Evolutionary conservation across 2,797 vertebrate species (phyloP), one percentile per base, ranked within the genome.

Genomic region (Nannoperca australis): DNA sequence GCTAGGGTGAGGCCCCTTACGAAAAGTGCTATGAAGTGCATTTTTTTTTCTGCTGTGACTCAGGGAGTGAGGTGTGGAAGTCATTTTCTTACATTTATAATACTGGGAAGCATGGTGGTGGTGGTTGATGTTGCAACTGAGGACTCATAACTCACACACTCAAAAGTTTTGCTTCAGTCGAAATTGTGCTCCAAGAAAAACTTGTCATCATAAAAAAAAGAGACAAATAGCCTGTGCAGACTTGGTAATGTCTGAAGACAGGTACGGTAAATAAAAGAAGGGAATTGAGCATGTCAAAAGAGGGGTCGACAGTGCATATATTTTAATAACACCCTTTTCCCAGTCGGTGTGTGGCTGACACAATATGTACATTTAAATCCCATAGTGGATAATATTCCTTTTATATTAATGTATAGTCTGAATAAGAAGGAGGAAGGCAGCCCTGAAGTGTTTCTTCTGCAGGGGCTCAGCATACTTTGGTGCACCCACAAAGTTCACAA

Each of bases 11-110:
- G 73, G 77, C 10, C 71, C 67, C 36, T 30, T 6, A 30, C 61
- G 60, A 82, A 81, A 89, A 83, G 40, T 76, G 91, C 85, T 78
- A 18, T 27, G 36, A 80, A 76, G 82, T 84, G 90, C 84, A 81
- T 34, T 88, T 92, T 91, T 91, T 83, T 91, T 30, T 30, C 83
- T 77, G 73, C 76, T 61, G 70, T 87, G 88, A 92, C 75, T 92
- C 85, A 88, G 79, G 61, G 66, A 72, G 60, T 67, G 85, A 71
- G 73, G 36, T 62, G 63, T 64, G 62, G 63, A 83, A 91, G 79
- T 90, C 82, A 81, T 88, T 64, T 72, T 86, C 60, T 82, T 77
- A 68, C 80, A 85, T 89, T 90, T 84, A 70, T 80, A 85, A 82
- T 66, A 55, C 50, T 0, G 63, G 67, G 61, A 81, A 85, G 81